These are phyloP conservation scores for Megaceryle maxima DNA, from an alignment of 2,113 vertebrate genomes.

Conservation along the genomic window DNA sequence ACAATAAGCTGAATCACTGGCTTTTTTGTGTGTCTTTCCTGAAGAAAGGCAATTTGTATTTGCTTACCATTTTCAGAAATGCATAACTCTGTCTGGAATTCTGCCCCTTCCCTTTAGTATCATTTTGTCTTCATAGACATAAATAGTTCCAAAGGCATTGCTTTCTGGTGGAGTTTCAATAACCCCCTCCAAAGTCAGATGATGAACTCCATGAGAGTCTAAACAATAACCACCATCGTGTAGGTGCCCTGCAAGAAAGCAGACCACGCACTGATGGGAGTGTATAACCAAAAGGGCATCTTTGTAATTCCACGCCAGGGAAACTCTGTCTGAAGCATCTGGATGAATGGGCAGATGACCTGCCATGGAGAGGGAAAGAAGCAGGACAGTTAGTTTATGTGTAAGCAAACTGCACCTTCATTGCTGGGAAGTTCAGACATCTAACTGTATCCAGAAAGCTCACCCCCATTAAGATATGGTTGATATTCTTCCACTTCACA, in stretches of 20 bases:
- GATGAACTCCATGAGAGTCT: constrained; percentile 84
- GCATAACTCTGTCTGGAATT: constrained; percentile 78
- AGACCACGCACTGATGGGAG: constrained; percentile 85
- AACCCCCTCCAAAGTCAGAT: constrained; percentile 87
- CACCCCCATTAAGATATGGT: fast-evolving
- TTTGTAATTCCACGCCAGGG: constrained; percentile 89
- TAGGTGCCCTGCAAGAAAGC: constrained; percentile 89
- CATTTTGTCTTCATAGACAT: constrained; percentile 88
- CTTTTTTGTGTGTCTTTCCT: neutral
- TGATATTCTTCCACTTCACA: neutral
- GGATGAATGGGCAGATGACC: constrained; percentile 92
- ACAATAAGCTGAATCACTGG: neutral
- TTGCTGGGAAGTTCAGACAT: neutral
- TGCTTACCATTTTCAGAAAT: constrained; percentile 34
- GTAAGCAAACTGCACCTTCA: neutral
- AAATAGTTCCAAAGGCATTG: constrained; percentile 85
- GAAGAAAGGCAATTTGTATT: neutral
- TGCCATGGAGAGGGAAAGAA: constrained; percentile 57
- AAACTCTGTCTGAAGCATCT: constrained; percentile 70
- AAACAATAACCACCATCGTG: constrained; percentile 84
- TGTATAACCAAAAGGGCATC: constrained; percentile 79
- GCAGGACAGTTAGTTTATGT: neutral
- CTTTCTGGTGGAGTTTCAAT: constrained; percentile 87
- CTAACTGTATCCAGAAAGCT: neutral
- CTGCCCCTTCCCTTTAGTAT: constrained; percentile 86